Conservation (phyloP, 2,888 invertebrate genomes). For the Sphinx pinastri region DNA sequence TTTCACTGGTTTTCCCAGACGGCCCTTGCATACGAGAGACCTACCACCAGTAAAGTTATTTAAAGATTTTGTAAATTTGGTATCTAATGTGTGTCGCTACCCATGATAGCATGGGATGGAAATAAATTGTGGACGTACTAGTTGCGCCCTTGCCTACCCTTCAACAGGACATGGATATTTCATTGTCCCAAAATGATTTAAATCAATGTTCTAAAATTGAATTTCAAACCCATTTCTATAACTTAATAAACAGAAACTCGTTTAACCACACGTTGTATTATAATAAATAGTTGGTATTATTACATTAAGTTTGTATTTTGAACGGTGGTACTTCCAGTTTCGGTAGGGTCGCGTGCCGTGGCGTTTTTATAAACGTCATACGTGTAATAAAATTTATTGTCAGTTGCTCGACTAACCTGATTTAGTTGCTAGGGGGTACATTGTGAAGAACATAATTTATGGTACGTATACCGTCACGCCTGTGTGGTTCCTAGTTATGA, state of each 20-base stretch:
- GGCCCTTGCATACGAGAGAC: no score
- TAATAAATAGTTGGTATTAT: constrained; percentile 22
- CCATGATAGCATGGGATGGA: no score
- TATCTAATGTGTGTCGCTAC: no score
- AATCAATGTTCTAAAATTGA: constrained; percentile 10
- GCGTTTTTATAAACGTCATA: constrained; percentile 17
- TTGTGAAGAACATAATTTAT: neutral
- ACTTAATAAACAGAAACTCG: constrained; percentile 8
- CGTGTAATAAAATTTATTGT: constrained; percentile 10
- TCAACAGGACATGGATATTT: neutral
- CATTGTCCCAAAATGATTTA: neutral
- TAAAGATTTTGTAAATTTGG: no score
- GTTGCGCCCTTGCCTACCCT: neutral
- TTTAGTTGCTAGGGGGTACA: neutral
- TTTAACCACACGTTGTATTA: constrained; percentile 9
- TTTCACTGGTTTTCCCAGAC: no score
- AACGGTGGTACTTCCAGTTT: constrained; percentile 16
- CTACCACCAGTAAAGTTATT: no score
- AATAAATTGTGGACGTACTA: no score
- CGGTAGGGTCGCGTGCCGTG: constrained; percentile 3
- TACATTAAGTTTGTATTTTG: constrained; percentile 16
- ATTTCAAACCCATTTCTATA: neutral
- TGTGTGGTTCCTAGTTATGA: no score
- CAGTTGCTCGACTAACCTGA: constrained; percentile 7
- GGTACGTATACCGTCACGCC: neutral